Conservation (phyloP, 2,797 vertebrate species). For the Danionella dracula region DNA sequence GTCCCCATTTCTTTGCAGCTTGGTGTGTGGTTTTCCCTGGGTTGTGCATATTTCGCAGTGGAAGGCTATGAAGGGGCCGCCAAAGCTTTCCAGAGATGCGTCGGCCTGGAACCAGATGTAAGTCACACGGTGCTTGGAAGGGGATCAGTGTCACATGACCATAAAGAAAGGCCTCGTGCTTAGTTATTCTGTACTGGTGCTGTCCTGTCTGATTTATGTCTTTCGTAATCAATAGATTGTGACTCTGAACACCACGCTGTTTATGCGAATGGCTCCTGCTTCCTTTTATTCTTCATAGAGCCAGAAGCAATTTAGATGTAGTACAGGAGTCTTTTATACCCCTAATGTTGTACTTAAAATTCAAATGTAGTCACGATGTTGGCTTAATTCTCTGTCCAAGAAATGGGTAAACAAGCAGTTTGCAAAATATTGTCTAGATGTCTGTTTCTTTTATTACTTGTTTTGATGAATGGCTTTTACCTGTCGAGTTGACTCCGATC, state of each 20-base stretch:
- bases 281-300: background rate
- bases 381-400: background rate
- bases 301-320: background rate
- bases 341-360: slow-evolving; percentile 22
- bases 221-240: background rate
- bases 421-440: slow-evolving; percentile 1
- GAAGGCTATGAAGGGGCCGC: slow-evolving; percentile 87
- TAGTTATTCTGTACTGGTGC: background rate
- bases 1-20: slow-evolving; percentile 64
- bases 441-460: slow-evolving; percentile 2
- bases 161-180: background rate
- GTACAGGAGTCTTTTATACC: background rate
- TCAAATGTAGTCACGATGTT: background rate
- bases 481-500: background rate
- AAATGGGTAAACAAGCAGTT: slow-evolving; percentile 3
- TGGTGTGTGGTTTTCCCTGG: slow-evolving; percentile 95
- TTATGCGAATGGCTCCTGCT: background rate
- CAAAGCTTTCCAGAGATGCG: slow-evolving; percentile 88
- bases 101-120: slow-evolving; percentile 91
- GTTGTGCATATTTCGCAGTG: slow-evolving; percentile 86
- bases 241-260: background rate
- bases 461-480: slow-evolving; percentile 8
- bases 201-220: background rate
- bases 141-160: slow-evolving; percentile 18
- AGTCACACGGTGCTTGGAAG: slow-evolving; percentile 54